These are phyloP conservation scores for Drosophila longiperda DNA, from an alignment of 2,888 invertebrate species.

Conservation along the genomic window DNA sequence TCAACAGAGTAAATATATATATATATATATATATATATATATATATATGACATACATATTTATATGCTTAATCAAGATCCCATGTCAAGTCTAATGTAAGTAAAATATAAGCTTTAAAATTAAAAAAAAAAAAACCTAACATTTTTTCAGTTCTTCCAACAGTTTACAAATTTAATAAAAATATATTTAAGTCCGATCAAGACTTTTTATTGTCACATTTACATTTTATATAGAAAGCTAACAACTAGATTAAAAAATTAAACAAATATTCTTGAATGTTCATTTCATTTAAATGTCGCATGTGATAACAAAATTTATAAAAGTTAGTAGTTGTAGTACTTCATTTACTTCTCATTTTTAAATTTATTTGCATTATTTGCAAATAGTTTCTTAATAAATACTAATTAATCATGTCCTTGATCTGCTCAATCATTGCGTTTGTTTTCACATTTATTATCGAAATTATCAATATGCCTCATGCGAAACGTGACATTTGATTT, in stretches of 20 bases:
- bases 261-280: background rate
- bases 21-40: background rate
- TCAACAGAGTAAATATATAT: background rate
- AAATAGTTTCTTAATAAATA: background rate
- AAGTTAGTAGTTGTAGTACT: background rate
- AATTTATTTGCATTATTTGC: background rate
- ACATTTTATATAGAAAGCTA: background rate
- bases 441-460: background rate
- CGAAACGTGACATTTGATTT: background rate
- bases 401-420: background rate
- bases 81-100: no score
- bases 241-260: background rate
- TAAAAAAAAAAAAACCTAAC: background rate
- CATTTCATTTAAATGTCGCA: background rate
- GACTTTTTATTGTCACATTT: background rate
- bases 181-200: background rate
- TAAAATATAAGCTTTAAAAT: background rate
- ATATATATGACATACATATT: no score
- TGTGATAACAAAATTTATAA: background rate
- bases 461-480: constrained; percentile 1
- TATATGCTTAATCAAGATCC: no score
- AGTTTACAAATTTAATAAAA: background rate
- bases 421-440: background rate
- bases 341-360: background rate
- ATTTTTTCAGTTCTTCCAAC: background rate